Evolutionary conservation across 2,113 vertebrate genomes (phyloP).

Genomic region (Tachuris rubrigastra): DNA sequence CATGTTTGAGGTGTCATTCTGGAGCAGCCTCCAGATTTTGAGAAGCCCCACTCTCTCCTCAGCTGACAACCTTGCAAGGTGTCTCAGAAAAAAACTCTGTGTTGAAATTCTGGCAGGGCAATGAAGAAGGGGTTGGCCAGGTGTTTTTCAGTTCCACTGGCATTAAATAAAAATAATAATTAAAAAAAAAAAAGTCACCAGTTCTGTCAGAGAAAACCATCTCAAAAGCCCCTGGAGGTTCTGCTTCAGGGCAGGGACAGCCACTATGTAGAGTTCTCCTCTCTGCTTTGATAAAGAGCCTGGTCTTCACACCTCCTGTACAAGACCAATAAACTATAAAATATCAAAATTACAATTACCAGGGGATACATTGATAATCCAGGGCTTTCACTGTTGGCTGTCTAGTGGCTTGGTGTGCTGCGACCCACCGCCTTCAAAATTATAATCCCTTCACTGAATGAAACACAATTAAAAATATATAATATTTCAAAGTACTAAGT

Average conservation of each 20-base stretch:
- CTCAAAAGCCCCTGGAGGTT: not conserved
- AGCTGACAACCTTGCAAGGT: not conserved
- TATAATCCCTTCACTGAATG: conserved; percentile 34
- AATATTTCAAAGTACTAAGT: conserved; percentile 58
- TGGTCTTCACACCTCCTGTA: not conserved
- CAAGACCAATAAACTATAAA: conserved; percentile 8
- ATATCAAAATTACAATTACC: conserved; percentile 24
- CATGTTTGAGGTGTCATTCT: not conserved
- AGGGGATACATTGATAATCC: conserved; percentile 6
- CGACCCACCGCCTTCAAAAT: conserved; percentile 19
- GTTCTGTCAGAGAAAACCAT: not conserved
- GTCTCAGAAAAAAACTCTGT: not conserved
- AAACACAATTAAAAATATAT: conserved; percentile 58
- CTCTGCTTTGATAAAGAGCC: not conserved
- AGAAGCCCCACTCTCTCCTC: not conserved
- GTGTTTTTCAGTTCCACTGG: not conserved
- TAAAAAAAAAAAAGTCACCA: not conserved
- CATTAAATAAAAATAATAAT: not conserved
- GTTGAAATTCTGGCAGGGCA: not conserved
- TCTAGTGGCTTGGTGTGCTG: not conserved
- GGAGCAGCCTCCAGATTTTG: not conserved
- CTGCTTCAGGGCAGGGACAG: not conserved
- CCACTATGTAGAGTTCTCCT: not conserved
- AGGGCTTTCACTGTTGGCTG: not conserved
- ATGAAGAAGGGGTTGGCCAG: not conserved